phyloP scores from a whole-genome alignment of 37 sponge, comb jelly and placozoan genomes.

The Petrosia ficiformis region DNA sequence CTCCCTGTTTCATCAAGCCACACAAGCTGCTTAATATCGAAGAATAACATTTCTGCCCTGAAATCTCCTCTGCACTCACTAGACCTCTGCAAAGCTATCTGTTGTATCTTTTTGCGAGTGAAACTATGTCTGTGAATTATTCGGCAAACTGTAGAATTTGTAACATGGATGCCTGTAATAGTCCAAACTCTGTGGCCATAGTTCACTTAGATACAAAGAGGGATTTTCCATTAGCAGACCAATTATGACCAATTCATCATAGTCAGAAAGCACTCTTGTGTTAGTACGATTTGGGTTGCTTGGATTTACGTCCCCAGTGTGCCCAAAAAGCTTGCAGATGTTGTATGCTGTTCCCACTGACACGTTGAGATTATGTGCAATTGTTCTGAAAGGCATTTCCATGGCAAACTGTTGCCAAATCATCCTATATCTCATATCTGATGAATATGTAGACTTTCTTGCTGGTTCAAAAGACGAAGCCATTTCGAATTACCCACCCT shows the following conservation, averaged over 20 bases:
- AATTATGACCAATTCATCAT: not conserved
- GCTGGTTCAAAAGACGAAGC: not conserved
- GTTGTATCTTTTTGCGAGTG: constrained; percentile 11
- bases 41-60: not conserved
- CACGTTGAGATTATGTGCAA: constrained; percentile 17
- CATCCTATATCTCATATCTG: constrained; percentile 7
- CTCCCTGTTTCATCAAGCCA: constrained; percentile 20
- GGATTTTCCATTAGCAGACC: constrained; percentile 9
- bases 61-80: constrained; percentile 1
- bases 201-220: constrained; percentile 8
- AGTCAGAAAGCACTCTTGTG: not conserved
- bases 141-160: constrained; percentile 3
- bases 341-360: not conserved
- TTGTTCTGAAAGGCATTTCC: constrained; percentile 7
- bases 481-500: too few relatives aligned
- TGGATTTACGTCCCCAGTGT: constrained; percentile 5
- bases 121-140: constrained; percentile 11
- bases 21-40: not conserved
- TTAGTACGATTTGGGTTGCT: not conserved
- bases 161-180: not conserved
- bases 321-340: not conserved
- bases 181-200: not conserved
- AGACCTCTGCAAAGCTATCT: constrained; percentile 1
- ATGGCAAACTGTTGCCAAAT: constrained; percentile 16
- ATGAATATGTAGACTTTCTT: constrained; percentile 6